Evolutionary conservation across 2,888 invertebrate genomes (phyloP).

Genomic region (Melipona beecheii): DNA sequence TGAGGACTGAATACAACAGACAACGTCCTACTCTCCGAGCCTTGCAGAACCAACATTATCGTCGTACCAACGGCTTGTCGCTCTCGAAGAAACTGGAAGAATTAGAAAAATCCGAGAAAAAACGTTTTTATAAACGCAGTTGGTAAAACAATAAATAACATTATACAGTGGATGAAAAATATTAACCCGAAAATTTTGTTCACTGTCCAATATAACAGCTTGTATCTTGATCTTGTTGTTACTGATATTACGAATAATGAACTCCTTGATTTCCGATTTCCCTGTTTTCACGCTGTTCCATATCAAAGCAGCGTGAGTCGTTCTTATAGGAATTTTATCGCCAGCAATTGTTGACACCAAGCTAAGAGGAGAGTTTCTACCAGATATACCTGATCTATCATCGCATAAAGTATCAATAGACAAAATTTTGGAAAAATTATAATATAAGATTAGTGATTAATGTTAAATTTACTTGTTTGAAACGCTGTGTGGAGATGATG

Average conservation of each 20-base stretch:
- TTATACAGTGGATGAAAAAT: conserved; percentile 37
- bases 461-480: conserved; percentile 73
- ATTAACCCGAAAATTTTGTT: conserved; percentile 82
- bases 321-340: conserved; percentile 85
- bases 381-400: conserved; percentile 75
- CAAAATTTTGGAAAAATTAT: background rate
- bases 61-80: conserved; percentile 75
- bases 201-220: conserved; percentile 82
- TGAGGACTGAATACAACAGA: conserved; percentile 86
- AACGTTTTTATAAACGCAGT: background rate
- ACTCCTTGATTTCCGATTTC: conserved; percentile 85
- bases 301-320: conserved; percentile 86
- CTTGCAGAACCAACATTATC: conserved; percentile 84
- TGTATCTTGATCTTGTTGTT: conserved; percentile 86
- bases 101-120: background rate
- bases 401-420: background rate
- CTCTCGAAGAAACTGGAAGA: conserved; percentile 78
- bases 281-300: conserved; percentile 87
- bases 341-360: conserved; percentile 76
- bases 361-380: conserved; percentile 81
- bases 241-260: conserved; percentile 86
- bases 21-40: conserved; percentile 86
- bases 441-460: background rate
- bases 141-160: background rate
- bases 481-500: conserved; percentile 78